A percentile compares a stretch with the other conserved stretches of the same genome.
These are phyloP conservation scores for Bombyx mandarina DNA, from an alignment of 1,140 invertebrate genomes.

Conservation along the genomic window DNA sequence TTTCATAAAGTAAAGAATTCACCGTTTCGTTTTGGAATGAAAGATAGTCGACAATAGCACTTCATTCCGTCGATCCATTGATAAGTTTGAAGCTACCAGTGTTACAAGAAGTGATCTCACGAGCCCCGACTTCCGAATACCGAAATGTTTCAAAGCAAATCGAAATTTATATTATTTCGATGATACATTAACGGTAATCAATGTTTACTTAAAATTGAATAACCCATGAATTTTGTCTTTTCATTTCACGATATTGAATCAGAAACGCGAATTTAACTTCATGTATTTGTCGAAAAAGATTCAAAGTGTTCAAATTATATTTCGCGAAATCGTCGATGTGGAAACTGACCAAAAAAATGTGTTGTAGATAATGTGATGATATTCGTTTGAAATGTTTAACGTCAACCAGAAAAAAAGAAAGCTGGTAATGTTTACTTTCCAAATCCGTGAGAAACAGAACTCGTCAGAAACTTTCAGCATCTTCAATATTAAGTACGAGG, in stretches of 20 bases:
- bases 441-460: constrained; percentile 58
- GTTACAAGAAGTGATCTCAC: constrained; percentile 61
- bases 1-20: constrained; percentile 25
- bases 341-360: constrained; percentile 26
- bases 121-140: constrained; percentile 43
- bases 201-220: too few species aligned
- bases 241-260: too few species aligned
- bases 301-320: neutral
- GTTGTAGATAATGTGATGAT: too few species aligned
- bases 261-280: too few species aligned
- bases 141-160: constrained; percentile 8
- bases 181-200: too few species aligned
- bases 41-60: constrained; percentile 61
- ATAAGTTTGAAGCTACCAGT: constrained; percentile 67
- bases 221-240: too few species aligned
- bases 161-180: too few species aligned
- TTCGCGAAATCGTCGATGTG: constrained; percentile 16
- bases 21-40: constrained; percentile 51
- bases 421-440: constrained; percentile 43
- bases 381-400: neutral
- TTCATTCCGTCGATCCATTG: constrained; percentile 69
- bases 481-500: constrained; percentile 16
- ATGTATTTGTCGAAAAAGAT: too few species aligned
- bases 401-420: constrained; percentile 43
- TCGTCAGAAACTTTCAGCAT: constrained; percentile 27